Evolutionary conservation across 37 sponge, comb jelly and placozoan genomes (phyloP), one percentile per base, ranked within the genome.

Genomic region (Chondrilla cf. caribensis): DNA sequence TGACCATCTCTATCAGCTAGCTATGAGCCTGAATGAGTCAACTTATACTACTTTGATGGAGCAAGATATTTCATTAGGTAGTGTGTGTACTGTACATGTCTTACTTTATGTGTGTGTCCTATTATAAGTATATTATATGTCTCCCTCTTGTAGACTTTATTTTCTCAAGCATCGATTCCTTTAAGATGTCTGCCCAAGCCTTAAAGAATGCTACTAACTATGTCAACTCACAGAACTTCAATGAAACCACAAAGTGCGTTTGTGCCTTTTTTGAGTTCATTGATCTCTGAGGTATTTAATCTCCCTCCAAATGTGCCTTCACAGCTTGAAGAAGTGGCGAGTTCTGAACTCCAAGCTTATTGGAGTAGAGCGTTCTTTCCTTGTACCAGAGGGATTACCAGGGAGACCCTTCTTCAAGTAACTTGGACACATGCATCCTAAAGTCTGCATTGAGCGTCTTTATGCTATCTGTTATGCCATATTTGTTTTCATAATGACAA

Each of bases 361-460:
- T 85, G 62, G 84, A 18, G 35, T 97, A 35, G 97, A 97, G 84
- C 86, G 95, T 58, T 87, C 91, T 21, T 97, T 97, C 77, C 87
- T 97, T 35, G 59, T 85, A 14, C 89, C 95, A 17, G 88, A 86
- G 32, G 97, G 95, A 19, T 77, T 97, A 14, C 97, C 97, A 5
- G 86, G 83, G 33, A 84, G 95, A 85, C 88, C 94, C 3, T 88
- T 81, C 76, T 90, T 54, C 85, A 93, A 89, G 88, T 87, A 40
- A 77, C n/a, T n/a, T n/a, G n/a, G n/a, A n/a, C n/a, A n/a, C n/a
- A n/a, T 9, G 60, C 60, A 7, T 59, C n/a, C n/a, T n/a, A n/a
- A n/a, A n/a, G n/a, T n/a, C n/a, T n/a, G n/a, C n/a, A n/a, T n/a
- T n/a, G n/a, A n/a, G n/a, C n/a, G n/a, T n/a, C n/a, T n/a, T n/a